A percentile compares a stretch with the other conserved stretches of the same genome.
phyloP scores from a whole-genome alignment of 2,113 vertebrate species.

The Salvelinus fontinalis region DNA sequence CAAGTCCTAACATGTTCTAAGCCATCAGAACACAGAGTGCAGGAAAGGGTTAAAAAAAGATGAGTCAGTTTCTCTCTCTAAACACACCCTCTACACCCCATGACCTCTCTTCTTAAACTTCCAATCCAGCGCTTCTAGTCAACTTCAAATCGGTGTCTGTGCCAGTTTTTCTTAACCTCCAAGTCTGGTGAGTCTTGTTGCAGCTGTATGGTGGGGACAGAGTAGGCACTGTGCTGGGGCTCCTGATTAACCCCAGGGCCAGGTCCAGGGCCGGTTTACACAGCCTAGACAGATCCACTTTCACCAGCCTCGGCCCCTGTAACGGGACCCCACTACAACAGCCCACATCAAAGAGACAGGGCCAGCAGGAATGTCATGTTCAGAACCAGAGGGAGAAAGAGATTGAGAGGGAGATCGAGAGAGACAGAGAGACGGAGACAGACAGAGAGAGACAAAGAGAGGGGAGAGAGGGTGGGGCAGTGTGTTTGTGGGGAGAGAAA shows the following conservation, averaged over 20 bases:
- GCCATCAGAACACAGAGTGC: neutral
- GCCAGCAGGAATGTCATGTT: conserved; percentile 86
- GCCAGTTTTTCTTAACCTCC: conserved; percentile 69
- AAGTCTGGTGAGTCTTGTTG: conserved; percentile 74
- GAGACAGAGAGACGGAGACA: conserved; percentile 20
- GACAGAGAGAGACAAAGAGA: conserved; percentile 1
- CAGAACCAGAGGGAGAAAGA: conserved; percentile 66
- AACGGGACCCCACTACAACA: conserved; percentile 82
- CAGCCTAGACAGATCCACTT: conserved; percentile 79
- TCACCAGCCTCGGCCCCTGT: conserved; percentile 78
- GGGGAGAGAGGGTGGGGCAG: neutral
- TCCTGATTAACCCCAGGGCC: conserved; percentile 82
- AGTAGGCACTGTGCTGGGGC: conserved; percentile 76
- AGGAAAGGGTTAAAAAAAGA: neutral
- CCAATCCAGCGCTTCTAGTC: conserved; percentile 70
- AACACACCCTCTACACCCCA: conserved; percentile 29
- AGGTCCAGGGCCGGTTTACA: conserved; percentile 72
- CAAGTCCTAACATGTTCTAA: too few species aligned
- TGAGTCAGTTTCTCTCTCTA: neutral
- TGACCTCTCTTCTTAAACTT: conserved; percentile 70
- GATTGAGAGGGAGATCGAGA: conserved; percentile 49
- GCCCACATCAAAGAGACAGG: conserved; percentile 81
- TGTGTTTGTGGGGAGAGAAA: conserved; percentile 6
- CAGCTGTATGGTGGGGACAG: conserved; percentile 73
- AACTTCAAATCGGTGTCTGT: conserved; percentile 71